Base-by-base conservation (phyloP, 2,113 vertebrate species). In the Megalops atlanticus region DNA sequence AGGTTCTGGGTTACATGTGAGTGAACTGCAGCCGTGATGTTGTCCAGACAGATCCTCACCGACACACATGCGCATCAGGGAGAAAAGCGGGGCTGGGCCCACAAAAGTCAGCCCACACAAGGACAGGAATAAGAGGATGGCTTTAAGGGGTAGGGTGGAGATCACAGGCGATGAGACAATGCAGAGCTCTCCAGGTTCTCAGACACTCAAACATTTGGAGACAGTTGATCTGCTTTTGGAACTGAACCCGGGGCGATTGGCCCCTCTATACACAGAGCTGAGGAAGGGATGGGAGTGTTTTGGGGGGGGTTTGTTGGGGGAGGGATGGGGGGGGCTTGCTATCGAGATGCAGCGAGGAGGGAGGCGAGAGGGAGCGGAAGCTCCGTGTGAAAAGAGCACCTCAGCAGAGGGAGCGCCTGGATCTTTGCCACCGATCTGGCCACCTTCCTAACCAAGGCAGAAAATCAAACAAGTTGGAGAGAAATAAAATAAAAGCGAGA, bases 361-460 rank as follows among this genome's bases (percentile, higher is more conserved):
- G 79, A 31, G 14, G 33, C 11, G 74, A 76, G 83, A 68, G 76
- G 79, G 75, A 81, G 74, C 80, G 81, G 68, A 81, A 80, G 83
- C 78, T 79, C 75, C 47, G 84, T 81, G 83, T 83, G 84, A 85
- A 86, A 76, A 38, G 45, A 74, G 31, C 64, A 70, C 78, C 41
- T 40, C 64, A 71, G 68, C 40, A 80, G 78, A 80, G 45, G 41
- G 36, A 82, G 90, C 88, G 85, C 86, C 90, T 94, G 93, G 93
- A 92, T 77, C 86, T 75, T 91, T 93, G 92, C 93, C 92, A 94
- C 92, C 92, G 92, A 93, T 93, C 92, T 94, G 92, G 91, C 91
- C 92, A 93, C 92, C 92, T 94, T 93, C 92, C 92, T 93, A 94
- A 93, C 92, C 91, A 92, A 92, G 92, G 93, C 92, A 94, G 89